Base-by-base conservation (phyloP, 2,888 invertebrate genomes). In the Calliphora vomitoria region DNA sequence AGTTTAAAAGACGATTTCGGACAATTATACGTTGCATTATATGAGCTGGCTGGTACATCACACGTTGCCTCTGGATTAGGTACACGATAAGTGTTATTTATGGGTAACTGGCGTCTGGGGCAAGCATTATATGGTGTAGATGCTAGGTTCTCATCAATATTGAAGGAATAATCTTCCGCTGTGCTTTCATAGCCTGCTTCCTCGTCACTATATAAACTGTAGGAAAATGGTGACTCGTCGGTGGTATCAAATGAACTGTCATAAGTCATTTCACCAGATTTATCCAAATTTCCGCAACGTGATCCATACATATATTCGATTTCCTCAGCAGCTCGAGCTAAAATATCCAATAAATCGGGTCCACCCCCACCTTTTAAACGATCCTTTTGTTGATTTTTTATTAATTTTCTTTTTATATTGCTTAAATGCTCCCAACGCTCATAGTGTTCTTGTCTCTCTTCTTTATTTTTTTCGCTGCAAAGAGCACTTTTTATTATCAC, bases 291-390 rank as follows among this genome's bases (percentile, higher is more conserved):
- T 6, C 15, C 55, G n/a, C 31, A 6, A 50, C 41, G 3, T 53
- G 83, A 47, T 0, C 44, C 88, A 47, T 86, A 86, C 35, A 89
- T 55, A 5, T 58, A 3, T 50, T 93, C 93, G n/a, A 93, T 90
- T 8, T 91, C 91, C 0, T 72, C 41, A 20, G 92, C 92, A 0
- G 91, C 91, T 38, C 82, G 8, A 0, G 90, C 78, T 4, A 93
- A 78, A 38, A 93, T 92, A 0, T 89, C 88, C 91, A 91, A 92
- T 10, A 93, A 90, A 78, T 90, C 89, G 2, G 86, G 87, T 3
- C 76, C 83, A 3, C 62, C 66, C 3, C 88, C 88, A 15, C 81
- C 88, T 75, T 55, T 81, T 10, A 89, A 50, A 5, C 64, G 78
- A 41, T 88, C 86, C 6, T 88, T 89, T 5, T 85, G 76, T 31